Base-by-base conservation (phyloP, 1,140 invertebrate species). In the Drosophila orosa region DNA sequence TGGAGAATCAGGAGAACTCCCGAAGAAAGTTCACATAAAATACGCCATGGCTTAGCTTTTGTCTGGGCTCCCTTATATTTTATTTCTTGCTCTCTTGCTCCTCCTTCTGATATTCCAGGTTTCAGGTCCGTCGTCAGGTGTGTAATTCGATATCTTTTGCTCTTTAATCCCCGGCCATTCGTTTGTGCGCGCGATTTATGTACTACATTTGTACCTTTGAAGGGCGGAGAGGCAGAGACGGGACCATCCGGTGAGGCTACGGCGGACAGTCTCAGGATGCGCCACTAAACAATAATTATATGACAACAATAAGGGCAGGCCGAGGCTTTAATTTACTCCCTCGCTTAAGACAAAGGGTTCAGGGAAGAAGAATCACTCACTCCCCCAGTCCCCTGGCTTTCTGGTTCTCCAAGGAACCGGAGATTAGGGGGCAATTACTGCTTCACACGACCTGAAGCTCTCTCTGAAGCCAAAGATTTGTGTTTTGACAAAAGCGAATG, bases 101-200 rank as follows among this genome's bases (percentile, higher is more conserved):
- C 31, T 24, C 27, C 39, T 35, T 40, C 31, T 22, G 25, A 48
- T 48, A 1, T 9, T 52, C 40, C 35, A 55, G 44, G 48, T 48
- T 57, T 60, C 40, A 40, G 60, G 61, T 50, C 63, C 65, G 80
- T 89, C 80, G 84, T 91, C 90, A 91, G 86, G 90, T 91, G 90
- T 90, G 90, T 91, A 91, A 91, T 91, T 90, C 83, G 90, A 91
- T 91, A 91, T 91, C 85, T 91, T 54, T 85, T 90, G 84, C 80
- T 89, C 85, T 84, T 89, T 89, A 89, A 89, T 89, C 84, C 84
- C 80, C 73, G 47, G 80, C 72, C 68, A 84, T 89, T 89, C 84
- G 84, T 89, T 89, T 91, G 83, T 90, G 90, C 74, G 80, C 82
- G 80, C 83, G 90, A 91, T 91, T 91, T 91, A 91, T 91, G 83